Conservation (phyloP, 2,797 vertebrate species). For the Eulemur albifrons region DNA sequence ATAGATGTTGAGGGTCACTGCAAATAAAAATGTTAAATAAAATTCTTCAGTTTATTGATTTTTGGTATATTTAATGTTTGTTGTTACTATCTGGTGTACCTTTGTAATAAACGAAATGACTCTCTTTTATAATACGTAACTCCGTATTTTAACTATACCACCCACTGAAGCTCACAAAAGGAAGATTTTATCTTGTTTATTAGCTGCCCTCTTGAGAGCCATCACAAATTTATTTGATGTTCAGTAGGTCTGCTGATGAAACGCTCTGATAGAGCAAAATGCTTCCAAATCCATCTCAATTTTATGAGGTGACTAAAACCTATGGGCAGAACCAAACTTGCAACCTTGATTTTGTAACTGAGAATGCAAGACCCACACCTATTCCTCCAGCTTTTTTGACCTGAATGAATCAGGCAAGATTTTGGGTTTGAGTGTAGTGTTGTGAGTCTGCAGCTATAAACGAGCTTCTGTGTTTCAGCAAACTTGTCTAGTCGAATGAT, state of each 20-base stretch:
- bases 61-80: slow-evolving; percentile 68
- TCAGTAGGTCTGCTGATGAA: slow-evolving; percentile 19
- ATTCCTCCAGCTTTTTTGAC: background rate
- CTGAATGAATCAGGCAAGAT: background rate
- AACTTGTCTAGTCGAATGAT: background rate
- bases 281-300: slow-evolving; percentile 25
- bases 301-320: slow-evolving; percentile 52
- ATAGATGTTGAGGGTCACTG: background rate
- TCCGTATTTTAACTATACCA: slow-evolving; percentile 78
- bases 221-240: slow-evolving; percentile 75
- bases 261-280: slow-evolving; percentile 44
- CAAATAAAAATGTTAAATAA: slow-evolving; percentile 58
- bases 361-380: background rate
- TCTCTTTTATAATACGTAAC: slow-evolving; percentile 75
- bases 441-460: background rate
- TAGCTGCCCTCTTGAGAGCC: slow-evolving; percentile 73
- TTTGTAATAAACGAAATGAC: slow-evolving; percentile 47
- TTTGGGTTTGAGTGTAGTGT: background rate
- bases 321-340: slow-evolving; percentile 22
- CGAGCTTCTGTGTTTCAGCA: background rate
- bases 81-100: slow-evolving; percentile 62
- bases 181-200: slow-evolving; percentile 79
- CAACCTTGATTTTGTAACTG: slow-evolving; percentile 37
- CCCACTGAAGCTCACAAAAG: slow-evolving; percentile 74
- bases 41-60: slow-evolving; percentile 59